Evolutionary conservation across 2,113 vertebrate species (phyloP).

Genomic region (Pycnonotus jocosus): DNA sequence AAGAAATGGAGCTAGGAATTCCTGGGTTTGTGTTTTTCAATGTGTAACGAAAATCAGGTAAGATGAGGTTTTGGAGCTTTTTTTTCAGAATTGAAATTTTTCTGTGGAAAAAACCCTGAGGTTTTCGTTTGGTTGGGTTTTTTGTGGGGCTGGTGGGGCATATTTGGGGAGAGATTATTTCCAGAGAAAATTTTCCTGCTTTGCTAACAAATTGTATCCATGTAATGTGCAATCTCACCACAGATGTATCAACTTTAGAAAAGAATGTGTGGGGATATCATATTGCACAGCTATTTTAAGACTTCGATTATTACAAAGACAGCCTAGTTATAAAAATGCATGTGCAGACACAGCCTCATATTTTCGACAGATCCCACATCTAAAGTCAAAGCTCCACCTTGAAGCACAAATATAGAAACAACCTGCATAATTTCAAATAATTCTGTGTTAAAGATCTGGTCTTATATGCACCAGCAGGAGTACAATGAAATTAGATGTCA

Average conservation of each 20-base stretch:
- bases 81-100: background rate
- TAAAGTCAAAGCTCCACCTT: background rate
- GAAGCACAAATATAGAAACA: background rate
- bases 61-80: background rate
- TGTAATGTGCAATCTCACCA: background rate
- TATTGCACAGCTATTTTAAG: slow-evolving; percentile 55
- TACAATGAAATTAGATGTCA: background rate
- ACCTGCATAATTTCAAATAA: background rate
- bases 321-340: slow-evolving; percentile 11
- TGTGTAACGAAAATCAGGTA: background rate
- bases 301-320: slow-evolving; percentile 30
- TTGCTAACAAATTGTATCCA: background rate
- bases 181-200: background rate
- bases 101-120: background rate
- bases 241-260: slow-evolving; percentile 41
- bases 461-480: background rate
- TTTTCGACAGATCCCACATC: background rate
- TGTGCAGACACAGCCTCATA: slow-evolving; percentile 2
- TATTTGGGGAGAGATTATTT: background rate
- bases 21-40: background rate
- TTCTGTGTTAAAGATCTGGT: background rate
- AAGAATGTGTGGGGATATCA: slow-evolving; percentile 16
- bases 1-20: background rate
- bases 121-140: background rate
- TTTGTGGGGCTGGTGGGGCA: rapidly evolving